Evolutionary conservation across 1,140 invertebrate species (phyloP), one percentile per base, ranked within the genome.

Genomic region (Diploscapter pachys): DNA sequence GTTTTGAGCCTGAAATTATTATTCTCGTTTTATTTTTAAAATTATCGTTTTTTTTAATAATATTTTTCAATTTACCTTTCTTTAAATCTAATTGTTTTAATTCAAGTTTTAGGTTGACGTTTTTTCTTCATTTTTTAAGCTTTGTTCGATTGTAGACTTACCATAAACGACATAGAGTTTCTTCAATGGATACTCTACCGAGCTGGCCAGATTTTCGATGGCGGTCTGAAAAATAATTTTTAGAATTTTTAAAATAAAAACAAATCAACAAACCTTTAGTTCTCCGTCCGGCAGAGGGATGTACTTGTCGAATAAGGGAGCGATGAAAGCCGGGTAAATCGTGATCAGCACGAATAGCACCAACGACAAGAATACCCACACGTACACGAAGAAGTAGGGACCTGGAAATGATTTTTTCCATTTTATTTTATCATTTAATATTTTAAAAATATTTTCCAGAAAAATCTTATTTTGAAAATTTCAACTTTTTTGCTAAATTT

Each of bases 271-370:
- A 59, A 59, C 57, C 31, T 92, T 91, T 0, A 99, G 87, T 62
- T 92, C 90, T 64, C 96, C 95, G 77, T 98, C 93, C 55, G 93
- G 92, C n/a, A 99, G 86, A 48, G 95, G 93, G n/a, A 92, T 92
- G 86, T 96, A 99, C 85, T 96, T 98, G 86, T 99, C 97, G 88
- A 99, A 99, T 4, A 99, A 86, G 59, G 97, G 96, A 4, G 96
- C 96, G 85, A 99, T 99, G 63, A 93, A 91, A 81, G 96, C 92
- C 50, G 96, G 95, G 89, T 99, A 99, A 73, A 99, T 90, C 3
- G 94, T 94, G 85, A 96, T 89, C 80, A 91, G 76, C 74, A 96
- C 87, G 78, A 90, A 78, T 49, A 87, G 86, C 3, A 90, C 90
- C 3, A 92, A 82, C 54, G 93, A 91, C 4, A 91, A 90, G 84